Evolutionary conservation across 2,888 invertebrate genomes (phyloP).

Genomic region (Cephus sareptanus): DNA sequence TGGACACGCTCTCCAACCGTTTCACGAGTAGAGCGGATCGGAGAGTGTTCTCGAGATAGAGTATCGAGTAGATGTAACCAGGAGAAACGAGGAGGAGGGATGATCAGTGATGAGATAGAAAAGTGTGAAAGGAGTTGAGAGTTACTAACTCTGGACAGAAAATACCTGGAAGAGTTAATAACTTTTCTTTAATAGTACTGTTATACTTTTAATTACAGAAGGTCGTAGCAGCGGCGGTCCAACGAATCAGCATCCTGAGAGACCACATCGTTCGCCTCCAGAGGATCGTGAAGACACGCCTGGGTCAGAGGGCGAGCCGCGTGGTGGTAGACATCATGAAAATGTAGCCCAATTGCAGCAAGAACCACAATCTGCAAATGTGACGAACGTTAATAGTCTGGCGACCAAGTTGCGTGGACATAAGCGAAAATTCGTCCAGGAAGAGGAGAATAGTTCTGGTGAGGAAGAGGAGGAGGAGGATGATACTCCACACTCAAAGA

Average conservation of each 20-base stretch:
- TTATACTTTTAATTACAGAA: constrained; percentile 59
- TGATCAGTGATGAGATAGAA: no score
- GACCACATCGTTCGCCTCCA: constrained; percentile 66
- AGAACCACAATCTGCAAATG: constrained; percentile 49
- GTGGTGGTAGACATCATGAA: constrained; percentile 69
- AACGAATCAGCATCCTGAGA: constrained; percentile 67
- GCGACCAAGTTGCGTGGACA: constrained; percentile 66
- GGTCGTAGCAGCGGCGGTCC: constrained; percentile 71
- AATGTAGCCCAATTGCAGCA: constrained; percentile 68
- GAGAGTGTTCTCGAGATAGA: no score
- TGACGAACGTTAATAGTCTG: constrained; percentile 43
- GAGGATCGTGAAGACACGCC: constrained; percentile 67
- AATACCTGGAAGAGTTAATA: no score
- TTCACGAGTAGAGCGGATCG: neutral
- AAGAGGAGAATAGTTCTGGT: constrained; percentile 67
- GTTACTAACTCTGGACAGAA: no score
- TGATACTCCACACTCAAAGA: constrained; percentile 62
- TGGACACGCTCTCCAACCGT: constrained; percentile 39
- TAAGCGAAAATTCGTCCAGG: constrained; percentile 72
- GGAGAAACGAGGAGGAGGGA: no score
- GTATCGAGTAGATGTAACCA: no score
- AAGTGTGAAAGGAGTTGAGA: no score
- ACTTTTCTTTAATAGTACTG: constrained; percentile 2
- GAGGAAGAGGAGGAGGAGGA: constrained; percentile 68
- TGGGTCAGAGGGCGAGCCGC: constrained; percentile 69